Conservation (phyloP, 1,140 invertebrate genomes). For the Semibalanus balanoides region DNA sequence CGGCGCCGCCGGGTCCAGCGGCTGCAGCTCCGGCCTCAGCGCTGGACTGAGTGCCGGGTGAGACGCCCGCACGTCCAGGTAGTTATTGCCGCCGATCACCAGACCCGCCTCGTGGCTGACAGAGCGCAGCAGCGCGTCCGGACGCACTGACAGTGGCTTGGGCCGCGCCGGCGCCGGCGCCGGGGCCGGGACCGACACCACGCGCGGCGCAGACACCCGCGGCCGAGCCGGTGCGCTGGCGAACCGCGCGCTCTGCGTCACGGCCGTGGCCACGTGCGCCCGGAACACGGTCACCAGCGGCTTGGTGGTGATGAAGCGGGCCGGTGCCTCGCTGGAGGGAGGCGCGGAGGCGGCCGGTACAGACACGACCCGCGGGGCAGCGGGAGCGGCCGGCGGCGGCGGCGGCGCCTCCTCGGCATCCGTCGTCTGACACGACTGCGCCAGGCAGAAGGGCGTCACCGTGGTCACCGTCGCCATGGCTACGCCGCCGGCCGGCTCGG, state of each 20-base stretch:
- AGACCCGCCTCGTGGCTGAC: slow-evolving; percentile 24
- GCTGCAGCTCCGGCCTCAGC: neutral
- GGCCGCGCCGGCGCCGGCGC: neutral
- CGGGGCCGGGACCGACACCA: neutral
- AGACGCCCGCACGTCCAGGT: slow-evolving; percentile 47
- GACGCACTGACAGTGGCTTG: neutral
- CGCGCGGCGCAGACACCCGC: too few species aligned
- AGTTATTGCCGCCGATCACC: slow-evolving; percentile 49
- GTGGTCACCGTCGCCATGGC: slow-evolving; percentile 21
- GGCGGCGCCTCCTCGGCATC: slow-evolving; percentile 11
- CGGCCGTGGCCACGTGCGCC: slow-evolving; percentile 20
- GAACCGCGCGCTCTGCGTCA: neutral
- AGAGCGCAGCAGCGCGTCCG: neutral
- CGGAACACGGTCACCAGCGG: slow-evolving; percentile 26
- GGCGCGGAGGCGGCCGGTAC: slow-evolving; percentile 20
- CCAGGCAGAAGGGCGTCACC: slow-evolving; percentile 20
- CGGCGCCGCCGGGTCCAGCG: neutral
- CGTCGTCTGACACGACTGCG: slow-evolving; percentile 6
- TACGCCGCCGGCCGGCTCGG: slow-evolving; percentile 14
- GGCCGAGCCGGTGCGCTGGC: neutral
- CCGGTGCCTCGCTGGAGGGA: slow-evolving; percentile 20
- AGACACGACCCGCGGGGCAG: slow-evolving; percentile 19
- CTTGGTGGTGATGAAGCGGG: slow-evolving; percentile 26
- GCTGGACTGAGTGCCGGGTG: neutral
- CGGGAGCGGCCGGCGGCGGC: slow-evolving; percentile 13